These are phyloP conservation scores for Triplophysa rosa DNA, from an alignment of 2,113 vertebrate genomes.

Conservation along the genomic window DNA sequence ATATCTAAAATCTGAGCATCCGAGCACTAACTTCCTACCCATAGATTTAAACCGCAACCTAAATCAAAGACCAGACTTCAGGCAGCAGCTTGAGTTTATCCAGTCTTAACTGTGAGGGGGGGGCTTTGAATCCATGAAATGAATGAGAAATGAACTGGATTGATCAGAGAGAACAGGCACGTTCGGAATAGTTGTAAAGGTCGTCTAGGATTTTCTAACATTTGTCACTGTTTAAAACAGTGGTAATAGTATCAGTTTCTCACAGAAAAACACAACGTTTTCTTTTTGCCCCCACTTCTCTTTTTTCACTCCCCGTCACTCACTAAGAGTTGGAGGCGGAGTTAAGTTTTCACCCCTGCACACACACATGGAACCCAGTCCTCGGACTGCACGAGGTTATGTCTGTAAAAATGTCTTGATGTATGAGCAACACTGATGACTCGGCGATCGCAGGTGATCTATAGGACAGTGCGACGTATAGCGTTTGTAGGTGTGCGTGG, in stretches of 20 bases:
- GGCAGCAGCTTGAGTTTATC: constrained; percentile 12
- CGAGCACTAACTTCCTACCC: constrained; percentile 52
- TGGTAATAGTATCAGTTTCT: constrained; percentile 68
- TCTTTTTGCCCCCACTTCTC: not conserved
- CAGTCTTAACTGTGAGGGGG: constrained; percentile 2
- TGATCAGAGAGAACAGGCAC: constrained; percentile 76
- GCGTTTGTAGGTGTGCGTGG: constrained; percentile 52
- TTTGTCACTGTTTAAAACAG: constrained; percentile 73
- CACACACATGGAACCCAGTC: constrained; percentile 12
- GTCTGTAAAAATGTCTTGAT: constrained; percentile 52
- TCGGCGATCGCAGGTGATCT: constrained; percentile 64
- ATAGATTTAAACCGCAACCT: not conserved
- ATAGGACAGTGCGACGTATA: constrained; percentile 63
- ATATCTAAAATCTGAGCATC: constrained; percentile 39
- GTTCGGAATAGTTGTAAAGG: constrained; percentile 76
- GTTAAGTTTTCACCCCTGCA: constrained; percentile 24
- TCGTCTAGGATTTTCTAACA: constrained; percentile 56
- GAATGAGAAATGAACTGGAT: constrained; percentile 54
- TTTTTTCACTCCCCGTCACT: constrained; percentile 19
- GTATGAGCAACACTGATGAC: constrained; percentile 55
- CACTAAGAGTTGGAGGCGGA: constrained; percentile 22
- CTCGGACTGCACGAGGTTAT: constrained; percentile 24
- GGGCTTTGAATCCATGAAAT: not conserved
- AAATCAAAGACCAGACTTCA: not conserved
- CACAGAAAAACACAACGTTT: constrained; percentile 68